A percentile compares a stretch with the other conserved stretches of the same genome.
phyloP scores from a whole-genome alignment of 92 coral and sea anemone species.

The Paramuricea clavata region DNA sequence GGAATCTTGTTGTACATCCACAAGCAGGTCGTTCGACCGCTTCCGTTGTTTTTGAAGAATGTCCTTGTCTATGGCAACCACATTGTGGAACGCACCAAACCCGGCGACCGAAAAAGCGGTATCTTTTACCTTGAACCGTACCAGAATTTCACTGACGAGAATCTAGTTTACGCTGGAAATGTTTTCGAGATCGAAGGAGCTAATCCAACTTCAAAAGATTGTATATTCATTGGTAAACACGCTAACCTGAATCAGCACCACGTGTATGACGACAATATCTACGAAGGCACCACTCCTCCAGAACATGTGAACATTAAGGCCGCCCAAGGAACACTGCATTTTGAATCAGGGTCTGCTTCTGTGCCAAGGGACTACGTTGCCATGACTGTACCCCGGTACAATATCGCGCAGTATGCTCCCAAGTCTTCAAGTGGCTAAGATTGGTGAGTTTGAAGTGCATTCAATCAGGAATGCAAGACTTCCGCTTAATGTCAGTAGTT shows the following conservation, averaged over 20 bases:
- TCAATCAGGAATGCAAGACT: no score
- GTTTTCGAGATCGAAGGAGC: slow-evolving; percentile 53
- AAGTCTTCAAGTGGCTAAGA: no score
- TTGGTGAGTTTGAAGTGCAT: no score
- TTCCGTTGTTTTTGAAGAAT: slow-evolving; percentile 43
- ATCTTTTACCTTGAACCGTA: slow-evolving; percentile 57
- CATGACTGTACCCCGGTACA: not conserved
- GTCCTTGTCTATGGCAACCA: slow-evolving; percentile 73
- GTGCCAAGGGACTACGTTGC: not conserved
- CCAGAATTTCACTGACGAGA: slow-evolving; percentile 42
- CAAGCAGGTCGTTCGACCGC: not conserved
- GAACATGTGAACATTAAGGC: slow-evolving; percentile 39
- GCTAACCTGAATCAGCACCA: slow-evolving; percentile 48
- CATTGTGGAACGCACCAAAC: slow-evolving; percentile 36
- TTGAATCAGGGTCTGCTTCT: not conserved
- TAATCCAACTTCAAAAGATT: not conserved
- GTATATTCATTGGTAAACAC: slow-evolving; percentile 62
- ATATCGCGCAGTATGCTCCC: not conserved
- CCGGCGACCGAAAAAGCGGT: slow-evolving; percentile 11
- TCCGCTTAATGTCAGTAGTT: no score
- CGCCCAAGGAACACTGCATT: not conserved
- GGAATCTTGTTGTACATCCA: not conserved
- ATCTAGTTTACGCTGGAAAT: slow-evolving; percentile 46
- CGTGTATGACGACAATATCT: slow-evolving; percentile 68
- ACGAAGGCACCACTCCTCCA: slow-evolving; percentile 30